phyloP scores from a whole-genome alignment of 1,140 invertebrate genomes.

The Agrypnia vestita region DNA sequence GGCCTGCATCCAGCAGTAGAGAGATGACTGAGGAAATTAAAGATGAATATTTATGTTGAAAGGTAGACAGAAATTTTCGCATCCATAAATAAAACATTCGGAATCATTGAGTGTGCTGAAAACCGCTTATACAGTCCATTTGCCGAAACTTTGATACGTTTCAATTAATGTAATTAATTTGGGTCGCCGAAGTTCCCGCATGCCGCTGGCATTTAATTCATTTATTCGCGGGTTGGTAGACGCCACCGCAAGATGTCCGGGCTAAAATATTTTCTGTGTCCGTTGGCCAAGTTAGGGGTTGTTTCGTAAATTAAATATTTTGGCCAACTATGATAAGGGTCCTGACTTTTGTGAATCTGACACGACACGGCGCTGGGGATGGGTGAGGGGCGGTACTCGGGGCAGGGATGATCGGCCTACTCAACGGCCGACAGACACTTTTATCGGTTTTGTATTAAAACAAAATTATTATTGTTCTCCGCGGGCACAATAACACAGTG shows the following conservation, averaged over 20 bases:
- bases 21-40: too few relatives aligned
- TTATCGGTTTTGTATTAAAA: slow-evolving; percentile 11
- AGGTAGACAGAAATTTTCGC: too few relatives aligned
- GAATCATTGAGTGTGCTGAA: too few relatives aligned
- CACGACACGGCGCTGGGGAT: background rate
- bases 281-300: background rate
- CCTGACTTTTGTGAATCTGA: slow-evolving; percentile 17
- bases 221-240: slow-evolving; percentile 10
- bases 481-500: too few relatives aligned
- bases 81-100: too few relatives aligned
- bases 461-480: background rate
- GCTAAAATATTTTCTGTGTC: slow-evolving; percentile 37
- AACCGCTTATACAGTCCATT: background rate
- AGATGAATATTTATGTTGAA: too few relatives aligned
- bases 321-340: slow-evolving; percentile 29
- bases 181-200: background rate
- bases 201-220: background rate
- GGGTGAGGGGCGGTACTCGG: background rate
- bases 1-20: too few relatives aligned
- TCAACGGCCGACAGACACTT: slow-evolving; percentile 12
- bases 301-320: slow-evolving; percentile 43
- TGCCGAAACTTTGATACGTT: slow-evolving; percentile 15
- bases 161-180: slow-evolving; percentile 33
- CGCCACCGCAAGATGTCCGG: slow-evolving; percentile 31
- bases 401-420: background rate